Evolutionary conservation across 2,888 invertebrate species (phyloP), one percentile per base, ranked within the genome.

Genomic region (Rugalucina vietnamica): DNA sequence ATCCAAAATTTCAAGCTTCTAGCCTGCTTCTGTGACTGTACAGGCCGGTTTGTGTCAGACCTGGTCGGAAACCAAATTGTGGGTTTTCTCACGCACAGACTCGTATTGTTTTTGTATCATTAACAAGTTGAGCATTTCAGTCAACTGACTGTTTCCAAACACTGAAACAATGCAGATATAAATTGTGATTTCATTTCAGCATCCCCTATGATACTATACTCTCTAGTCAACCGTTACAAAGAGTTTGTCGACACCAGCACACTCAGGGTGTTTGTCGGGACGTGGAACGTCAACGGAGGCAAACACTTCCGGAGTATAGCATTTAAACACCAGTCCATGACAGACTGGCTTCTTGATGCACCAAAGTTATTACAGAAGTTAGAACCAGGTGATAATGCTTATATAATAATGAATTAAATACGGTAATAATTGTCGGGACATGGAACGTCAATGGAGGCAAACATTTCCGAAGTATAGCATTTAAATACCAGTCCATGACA

Each of bases 401-500:
- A n/a, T n/a, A n/a, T n/a, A n/a, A 12, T 12, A 14, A 49, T 49
- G 18, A 14, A 49, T 18, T 18, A 18, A 14, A 18, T 49, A 49
- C 18, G 18, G 18, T 54, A 54, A 54, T 54, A 24, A 10, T 98
- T 74, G 97, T 98, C 77, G 99, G 98, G 24, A 99, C 99, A 0
- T 99, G 99, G 96, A 99, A 99, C 95, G 99, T 99, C 0, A 99
- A 99, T 95, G 99, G 99, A 57, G 99, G 99, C 2, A 99, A 99
- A 95, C 99, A 99, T 95, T 99, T 99, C 93, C 97, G 98, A 89
- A 99, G 98, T 95, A 97, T 99, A 78, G 99, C 98, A 37, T 98
- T 98, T 94, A 98, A 98, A 82, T 95, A 96, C 83, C 94, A 95
- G 81, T 94, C 94, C 14, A 92, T 96, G 78, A 92, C 94, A 54